Evolutionary conservation across 2,113 vertebrate species (phyloP), one percentile per base, ranked within the genome.

Genomic region (Daboia siamensis): DNA sequence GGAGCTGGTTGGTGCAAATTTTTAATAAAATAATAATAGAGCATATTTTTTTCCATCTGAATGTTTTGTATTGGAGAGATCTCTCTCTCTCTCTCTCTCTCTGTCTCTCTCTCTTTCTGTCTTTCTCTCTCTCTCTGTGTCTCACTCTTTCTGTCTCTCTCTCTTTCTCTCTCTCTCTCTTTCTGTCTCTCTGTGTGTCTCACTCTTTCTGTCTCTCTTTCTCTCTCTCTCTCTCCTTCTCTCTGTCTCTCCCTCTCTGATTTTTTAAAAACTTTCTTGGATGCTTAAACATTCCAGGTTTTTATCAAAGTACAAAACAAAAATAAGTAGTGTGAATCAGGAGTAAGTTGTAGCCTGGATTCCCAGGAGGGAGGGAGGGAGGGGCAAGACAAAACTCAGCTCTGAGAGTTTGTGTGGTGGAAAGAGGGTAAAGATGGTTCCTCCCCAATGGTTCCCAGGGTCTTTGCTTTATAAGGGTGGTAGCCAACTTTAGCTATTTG

Each of bases 201-300:
- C 59, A 0, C 59, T 57, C 21, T 8, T 2, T 57, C 4, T 61
- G 24, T 26, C 57, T 61, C 2, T 26, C 1, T 61, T 0, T 61
- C 57, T 61, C 9, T 59, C 0, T n/a, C 3, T 64, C 1, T 64
- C 0, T 24, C 0, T 56, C 5, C 17, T 0, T 54, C 12, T 54
- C 54, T 55, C 11, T 55, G 12, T 56, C 6, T 7, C 55, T 56
- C 5, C 0, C 4, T 56, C 20, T 56, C 4, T 21, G 46, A 48
- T 48, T 1, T 48, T 48, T 48, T 48, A 1, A 9, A 51, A 51
- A 29, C 1, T 64, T 64, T 64, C 24, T 12, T 29, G 59, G 26
- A 10, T 29, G 59, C 10, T 26, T 64, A 11, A 11, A 9, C 26
- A 12, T 11, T 26, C 26, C 59, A 64, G 26, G 10, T 29, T 64